phyloP scores from a whole-genome alignment of 2,797 vertebrate species.

The Taeniopygia guttata region DNA sequence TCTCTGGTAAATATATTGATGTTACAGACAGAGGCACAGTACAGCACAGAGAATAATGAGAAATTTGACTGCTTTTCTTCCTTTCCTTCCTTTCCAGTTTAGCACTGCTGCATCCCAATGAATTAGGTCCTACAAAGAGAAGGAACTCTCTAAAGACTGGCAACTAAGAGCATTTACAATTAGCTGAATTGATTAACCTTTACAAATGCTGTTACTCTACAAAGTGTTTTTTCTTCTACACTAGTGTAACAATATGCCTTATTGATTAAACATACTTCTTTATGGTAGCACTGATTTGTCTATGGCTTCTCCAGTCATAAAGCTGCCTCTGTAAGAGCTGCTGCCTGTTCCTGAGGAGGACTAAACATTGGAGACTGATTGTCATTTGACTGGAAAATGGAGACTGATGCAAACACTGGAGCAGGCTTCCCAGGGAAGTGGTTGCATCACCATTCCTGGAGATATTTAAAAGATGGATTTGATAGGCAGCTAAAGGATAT shows the following conservation, averaged over 20 bases:
- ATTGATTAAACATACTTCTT: slow-evolving; percentile 72
- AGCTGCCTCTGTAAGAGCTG: not conserved
- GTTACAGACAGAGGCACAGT: slow-evolving; percentile 54
- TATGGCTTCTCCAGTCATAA: slow-evolving; percentile 39
- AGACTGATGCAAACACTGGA: not conserved
- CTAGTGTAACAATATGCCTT: slow-evolving; percentile 62
- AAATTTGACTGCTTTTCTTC: slow-evolving; percentile 48
- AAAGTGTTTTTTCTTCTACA: slow-evolving; percentile 63
- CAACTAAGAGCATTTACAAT: slow-evolving; percentile 75
- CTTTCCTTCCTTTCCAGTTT: not conserved
- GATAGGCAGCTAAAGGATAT: not conserved
- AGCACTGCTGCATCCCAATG: slow-evolving; percentile 46
- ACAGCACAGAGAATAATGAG: slow-evolving; percentile 61
- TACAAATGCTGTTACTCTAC: slow-evolving; percentile 73
- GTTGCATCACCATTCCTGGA: not conserved
- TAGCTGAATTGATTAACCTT: slow-evolving; percentile 81
- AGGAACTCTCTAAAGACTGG: slow-evolving; percentile 65
- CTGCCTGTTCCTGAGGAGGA: not conserved
- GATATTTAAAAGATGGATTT: not conserved
- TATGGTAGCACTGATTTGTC: slow-evolving; percentile 48
- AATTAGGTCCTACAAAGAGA: slow-evolving; percentile 70
- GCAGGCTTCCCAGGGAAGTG: not conserved
- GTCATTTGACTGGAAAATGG: not conserved
- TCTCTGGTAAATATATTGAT: slow-evolving; percentile 71
- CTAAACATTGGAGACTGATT: slow-evolving; percentile 1